A percentile compares a stretch with the other conserved stretches of the same genome.
Conservation (phyloP, 2,888 invertebrate genomes). For the Aleiodes alternator region DNA sequence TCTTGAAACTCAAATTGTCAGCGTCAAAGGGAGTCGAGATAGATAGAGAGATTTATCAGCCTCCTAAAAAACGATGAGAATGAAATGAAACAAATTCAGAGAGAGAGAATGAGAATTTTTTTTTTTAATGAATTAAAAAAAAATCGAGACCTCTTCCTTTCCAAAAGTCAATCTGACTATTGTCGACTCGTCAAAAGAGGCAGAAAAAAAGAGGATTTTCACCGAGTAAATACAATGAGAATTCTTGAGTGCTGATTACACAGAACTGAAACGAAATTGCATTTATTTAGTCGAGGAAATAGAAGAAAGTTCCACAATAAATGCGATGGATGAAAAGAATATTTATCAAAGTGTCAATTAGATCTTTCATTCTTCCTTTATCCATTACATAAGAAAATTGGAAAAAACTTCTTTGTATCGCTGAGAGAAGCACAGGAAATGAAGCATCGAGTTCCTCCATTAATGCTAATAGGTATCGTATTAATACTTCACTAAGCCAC, state of each 20-base stretch:
- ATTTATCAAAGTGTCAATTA: neutral
- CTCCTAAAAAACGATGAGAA: constrained; percentile 9
- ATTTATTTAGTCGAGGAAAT: constrained; percentile 5
- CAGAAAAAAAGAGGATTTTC: constrained; percentile 4
- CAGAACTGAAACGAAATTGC: constrained; percentile 13
- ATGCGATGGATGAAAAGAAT: too few relatives aligned
- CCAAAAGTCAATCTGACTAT: constrained; percentile 1
- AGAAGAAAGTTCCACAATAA: neutral
- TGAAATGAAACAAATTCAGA: neutral
- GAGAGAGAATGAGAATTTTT: neutral
- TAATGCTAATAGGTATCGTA: constrained; percentile 61
- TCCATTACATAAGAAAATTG: neutral
- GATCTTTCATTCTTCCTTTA: neutral
- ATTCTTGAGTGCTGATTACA: constrained; percentile 2
- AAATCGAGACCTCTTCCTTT: neutral
- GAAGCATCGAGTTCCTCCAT: constrained; percentile 52
- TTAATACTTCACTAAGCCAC: constrained; percentile 52
- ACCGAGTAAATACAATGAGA: constrained; percentile 4
- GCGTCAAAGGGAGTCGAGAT: neutral
- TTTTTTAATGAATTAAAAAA: constrained; percentile 14
- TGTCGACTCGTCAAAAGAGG: neutral
- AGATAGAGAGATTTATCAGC: neutral
- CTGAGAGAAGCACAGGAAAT: neutral
- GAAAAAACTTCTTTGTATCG: constrained; percentile 2
- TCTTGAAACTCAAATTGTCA: constrained; percentile 1